A percentile compares a stretch with the other conserved stretches of the same genome.
These are phyloP conservation scores for Melanargia galathea DNA, from an alignment of 2,888 invertebrate genomes.

Conservation along the genomic window DNA sequence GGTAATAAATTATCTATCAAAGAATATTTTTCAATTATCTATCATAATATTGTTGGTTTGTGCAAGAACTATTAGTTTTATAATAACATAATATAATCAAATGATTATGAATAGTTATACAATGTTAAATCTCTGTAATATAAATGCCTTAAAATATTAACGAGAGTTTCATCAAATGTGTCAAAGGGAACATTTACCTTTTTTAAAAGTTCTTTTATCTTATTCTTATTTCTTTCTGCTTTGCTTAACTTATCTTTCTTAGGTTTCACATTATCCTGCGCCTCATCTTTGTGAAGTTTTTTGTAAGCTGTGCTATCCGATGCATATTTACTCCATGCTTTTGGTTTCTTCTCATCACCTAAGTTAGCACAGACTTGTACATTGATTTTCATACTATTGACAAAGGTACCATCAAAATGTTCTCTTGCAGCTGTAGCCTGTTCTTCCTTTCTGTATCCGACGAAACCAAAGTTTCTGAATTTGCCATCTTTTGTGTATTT, in stretches of 20 bases:
- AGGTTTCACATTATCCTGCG: conserved; percentile 49
- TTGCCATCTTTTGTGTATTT: conserved; percentile 96
- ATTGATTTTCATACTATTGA: conserved; percentile 90
- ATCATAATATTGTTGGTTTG: too few species aligned
- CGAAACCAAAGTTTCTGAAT: conserved; percentile 96
- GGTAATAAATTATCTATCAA: too few species aligned
- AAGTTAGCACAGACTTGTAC: conserved; percentile 88
- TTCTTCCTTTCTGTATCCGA: conserved; percentile 92
- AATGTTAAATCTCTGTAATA: too few species aligned
- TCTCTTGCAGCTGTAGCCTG: conserved; percentile 90
- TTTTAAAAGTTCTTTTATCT: conserved; percentile 85
- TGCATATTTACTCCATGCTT: conserved; percentile 97
- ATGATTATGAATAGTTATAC: too few species aligned
- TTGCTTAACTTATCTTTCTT: conserved; percentile 61
- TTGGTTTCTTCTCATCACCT: conserved; percentile 88
- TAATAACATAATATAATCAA: too few species aligned
- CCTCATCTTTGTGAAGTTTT: conserved; percentile 72
- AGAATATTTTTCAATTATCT: too few species aligned
- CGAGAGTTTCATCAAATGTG: too few species aligned
- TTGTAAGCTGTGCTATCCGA: conserved; percentile 87
- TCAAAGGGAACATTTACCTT: conserved; percentile 81
- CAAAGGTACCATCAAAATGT: conserved; percentile 91
- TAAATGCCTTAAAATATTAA: too few species aligned
- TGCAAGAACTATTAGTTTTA: too few species aligned
- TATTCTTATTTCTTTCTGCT: conserved; percentile 71